These are phyloP conservation scores for Scelioninae gen. 1 DNA, from an alignment of 2,888 invertebrate genomes.

Conservation along the genomic window DNA sequence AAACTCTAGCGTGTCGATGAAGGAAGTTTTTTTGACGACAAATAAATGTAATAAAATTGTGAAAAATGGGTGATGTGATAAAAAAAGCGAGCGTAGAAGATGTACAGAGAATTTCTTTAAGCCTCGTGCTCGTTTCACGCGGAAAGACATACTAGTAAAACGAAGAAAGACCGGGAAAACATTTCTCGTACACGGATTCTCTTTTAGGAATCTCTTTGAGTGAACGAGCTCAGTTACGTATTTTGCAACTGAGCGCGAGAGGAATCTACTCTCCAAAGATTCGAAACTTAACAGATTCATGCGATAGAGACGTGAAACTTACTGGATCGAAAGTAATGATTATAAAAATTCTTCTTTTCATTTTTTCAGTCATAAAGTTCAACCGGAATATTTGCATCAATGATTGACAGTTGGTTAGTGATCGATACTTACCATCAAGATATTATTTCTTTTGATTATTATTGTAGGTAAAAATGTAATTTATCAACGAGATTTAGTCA, in stretches of 20 bases:
- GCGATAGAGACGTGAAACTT: slow-evolving; percentile 48
- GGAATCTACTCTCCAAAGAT: slow-evolving; percentile 54
- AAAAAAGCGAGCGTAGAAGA: slow-evolving; percentile 24
- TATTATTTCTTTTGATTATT: not conserved
- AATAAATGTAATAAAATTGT: slow-evolving; percentile 55
- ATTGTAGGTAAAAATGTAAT: not conserved
- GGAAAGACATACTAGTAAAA: slow-evolving; percentile 62
- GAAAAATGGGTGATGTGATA: slow-evolving; percentile 30
- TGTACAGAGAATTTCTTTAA: slow-evolving; percentile 50
- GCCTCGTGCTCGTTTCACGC: slow-evolving; percentile 50
- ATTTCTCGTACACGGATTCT: slow-evolving; percentile 74
- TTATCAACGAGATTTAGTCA: not conserved
- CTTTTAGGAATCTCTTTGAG: slow-evolving; percentile 75
- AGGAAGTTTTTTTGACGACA: slow-evolving; percentile 30
- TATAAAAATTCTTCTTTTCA: slow-evolving; percentile 33
- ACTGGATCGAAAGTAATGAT: slow-evolving; percentile 56
- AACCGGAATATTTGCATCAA: not conserved
- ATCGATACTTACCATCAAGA: slow-evolving; percentile 2
- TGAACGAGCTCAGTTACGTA: slow-evolving; percentile 71
- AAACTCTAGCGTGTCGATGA: slow-evolving; percentile 1
- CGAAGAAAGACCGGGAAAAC: slow-evolving; percentile 68
- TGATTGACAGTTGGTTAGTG: slow-evolving; percentile 23
- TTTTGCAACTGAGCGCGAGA: slow-evolving; percentile 65
- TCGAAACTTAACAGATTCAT: slow-evolving; percentile 54
- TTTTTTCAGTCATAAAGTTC: slow-evolving; percentile 19